These are phyloP conservation scores for Sipha maydis DNA, from an alignment of 2,888 invertebrate species.

Conservation along the genomic window DNA sequence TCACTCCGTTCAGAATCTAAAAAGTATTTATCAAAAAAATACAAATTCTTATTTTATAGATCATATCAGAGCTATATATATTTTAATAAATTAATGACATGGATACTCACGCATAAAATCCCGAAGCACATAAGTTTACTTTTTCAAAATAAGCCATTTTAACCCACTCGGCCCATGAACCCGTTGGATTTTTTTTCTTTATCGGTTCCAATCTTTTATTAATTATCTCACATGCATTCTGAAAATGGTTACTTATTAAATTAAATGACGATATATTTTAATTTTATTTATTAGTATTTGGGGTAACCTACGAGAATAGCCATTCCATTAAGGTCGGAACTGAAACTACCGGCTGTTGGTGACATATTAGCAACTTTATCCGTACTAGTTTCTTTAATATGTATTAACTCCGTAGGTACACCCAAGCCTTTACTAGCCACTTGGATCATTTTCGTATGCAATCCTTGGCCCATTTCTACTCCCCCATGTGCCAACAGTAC, in stretches of 20 bases:
- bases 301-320: conserved; percentile 71
- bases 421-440: conserved; percentile 81
- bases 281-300: background rate
- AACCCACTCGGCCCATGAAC: conserved; percentile 88
- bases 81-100: background rate
- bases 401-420: conserved; percentile 78
- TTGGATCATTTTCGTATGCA: conserved; percentile 86
- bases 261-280: background rate
- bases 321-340: conserved; percentile 92
- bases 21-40: too few relatives aligned
- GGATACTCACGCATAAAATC: conserved; percentile 76
- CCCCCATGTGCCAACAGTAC: conserved; percentile 90
- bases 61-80: too few relatives aligned
- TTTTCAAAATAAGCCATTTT: conserved; percentile 79
- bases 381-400: conserved; percentile 84
- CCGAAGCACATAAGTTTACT: conserved; percentile 83
- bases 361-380: conserved; percentile 93
- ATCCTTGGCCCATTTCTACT: conserved; percentile 97
- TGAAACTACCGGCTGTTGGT: conserved; percentile 87
- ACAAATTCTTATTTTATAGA: too few relatives aligned
- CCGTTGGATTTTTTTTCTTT: conserved; percentile 78
- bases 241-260: background rate
- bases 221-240: conserved; percentile 67
- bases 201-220: conserved; percentile 79
- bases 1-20: too few relatives aligned